Base-by-base conservation (phyloP, 2,797 vertebrate species). In the Eleutherodactylus coqui region DNA sequence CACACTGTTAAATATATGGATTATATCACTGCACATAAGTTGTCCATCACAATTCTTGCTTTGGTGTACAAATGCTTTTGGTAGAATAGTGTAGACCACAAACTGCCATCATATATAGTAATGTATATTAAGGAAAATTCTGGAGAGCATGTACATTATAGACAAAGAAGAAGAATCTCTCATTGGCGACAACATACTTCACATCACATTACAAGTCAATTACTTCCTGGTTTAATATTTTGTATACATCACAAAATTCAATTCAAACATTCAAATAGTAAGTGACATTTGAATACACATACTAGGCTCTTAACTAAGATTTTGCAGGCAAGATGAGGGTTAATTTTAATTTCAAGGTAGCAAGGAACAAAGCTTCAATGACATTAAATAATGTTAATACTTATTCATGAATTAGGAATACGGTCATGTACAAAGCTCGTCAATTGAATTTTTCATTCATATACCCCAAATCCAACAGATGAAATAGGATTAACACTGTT, bases 401-500 rank as follows among this genome's bases (percentile, higher is more conserved):
- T 45, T 51, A 27, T 60, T 70, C 72, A 75, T 87, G 64, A 87
- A 83, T 87, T 83, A 83, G 43, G 77, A 79, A 82, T 86, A 58
- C 10, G 79, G 69, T 79, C 62, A 87, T 79, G 81, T 83, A 73
- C 32, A 64, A 27, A 43, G 64, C 51, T 79, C 83, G 29, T 67
- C 85, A 87, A 79, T 72, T 83, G 16, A 43, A 83, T 78, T 87
- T 45, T 82, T 75, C 41, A 79, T 84, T 83, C 76, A 78, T 87
- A 87, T 84, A 60, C 81, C 77, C 60, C 89, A 16, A 87, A 84
- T 72, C 84, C 86, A 84, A 85, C 69, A 69, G 81, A 82, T 86
- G 73, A 88, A 24, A 86, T 89, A 87, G 60, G n/a, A 79, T 86
- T 89, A 82, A 76, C 87, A 47, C 34, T 55, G 87, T 83, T 83